Conservation (phyloP, 2,797 vertebrate species). For the Rhinella marina region DNA sequence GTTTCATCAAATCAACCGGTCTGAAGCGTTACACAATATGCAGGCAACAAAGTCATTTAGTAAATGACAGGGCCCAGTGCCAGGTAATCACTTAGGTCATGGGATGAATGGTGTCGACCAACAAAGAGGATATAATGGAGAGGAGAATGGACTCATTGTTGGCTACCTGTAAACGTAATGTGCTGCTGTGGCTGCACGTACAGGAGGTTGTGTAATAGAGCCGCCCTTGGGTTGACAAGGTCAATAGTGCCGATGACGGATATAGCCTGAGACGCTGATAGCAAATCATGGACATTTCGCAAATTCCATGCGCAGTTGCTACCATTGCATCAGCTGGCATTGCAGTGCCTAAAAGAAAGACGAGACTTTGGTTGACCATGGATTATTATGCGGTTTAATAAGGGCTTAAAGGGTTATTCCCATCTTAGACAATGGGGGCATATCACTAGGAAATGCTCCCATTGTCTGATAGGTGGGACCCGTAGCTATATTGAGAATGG, state of each 20-base stretch:
- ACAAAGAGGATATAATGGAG: background rate
- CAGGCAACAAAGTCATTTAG: slow-evolving; percentile 38
- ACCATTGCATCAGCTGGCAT: background rate
- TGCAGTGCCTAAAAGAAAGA: background rate
- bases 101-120: slow-evolving; percentile 38
- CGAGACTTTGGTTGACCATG: too few species aligned
- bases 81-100: slow-evolving; percentile 60
- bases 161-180: background rate
- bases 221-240: slow-evolving; percentile 16
- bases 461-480: too few species aligned
- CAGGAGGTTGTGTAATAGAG: background rate
- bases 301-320: background rate
- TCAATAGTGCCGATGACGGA: background rate
- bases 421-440: too few species aligned
- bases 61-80: slow-evolving; percentile 52
- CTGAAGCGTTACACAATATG: slow-evolving; percentile 19
- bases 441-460: too few species aligned
- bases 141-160: slow-evolving; percentile 34
- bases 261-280: background rate
- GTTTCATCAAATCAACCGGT: slow-evolving; percentile 11
- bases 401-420: too few species aligned
- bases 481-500: too few species aligned
- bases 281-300: background rate
- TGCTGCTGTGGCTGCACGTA: slow-evolving; percentile 1
- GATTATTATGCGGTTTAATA: too few species aligned